phyloP scores from a whole-genome alignment of 2,797 vertebrate species.

The Lemur catta region DNA sequence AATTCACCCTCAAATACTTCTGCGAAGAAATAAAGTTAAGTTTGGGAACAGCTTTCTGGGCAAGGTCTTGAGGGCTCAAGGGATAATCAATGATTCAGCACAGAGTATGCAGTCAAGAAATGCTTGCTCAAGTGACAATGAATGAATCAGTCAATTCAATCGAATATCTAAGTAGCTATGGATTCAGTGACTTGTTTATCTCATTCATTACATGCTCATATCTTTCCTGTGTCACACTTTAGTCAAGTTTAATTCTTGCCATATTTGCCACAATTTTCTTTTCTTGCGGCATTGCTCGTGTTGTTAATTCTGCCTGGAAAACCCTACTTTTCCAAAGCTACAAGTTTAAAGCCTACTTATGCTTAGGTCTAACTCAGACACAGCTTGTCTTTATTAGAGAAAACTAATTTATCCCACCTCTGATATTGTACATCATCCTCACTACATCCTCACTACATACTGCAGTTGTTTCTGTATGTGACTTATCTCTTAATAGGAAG shows the following conservation, averaged over 20 bases:
- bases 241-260: background rate
- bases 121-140: background rate
- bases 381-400: background rate
- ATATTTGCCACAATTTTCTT: background rate
- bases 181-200: background rate
- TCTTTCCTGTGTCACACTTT: background rate
- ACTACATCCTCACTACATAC: background rate
- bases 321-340: background rate
- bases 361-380: background rate
- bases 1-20: background rate
- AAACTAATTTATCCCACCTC: background rate
- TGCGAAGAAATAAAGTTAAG: background rate
- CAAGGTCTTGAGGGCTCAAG: background rate
- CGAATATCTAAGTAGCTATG: background rate
- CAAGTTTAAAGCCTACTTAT: background rate
- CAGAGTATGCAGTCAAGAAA: background rate
- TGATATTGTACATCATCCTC: background rate
- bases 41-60: background rate
- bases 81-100: background rate
- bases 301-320: background rate
- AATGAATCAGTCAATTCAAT: background rate
- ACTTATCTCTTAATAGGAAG: background rate
- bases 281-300: background rate
- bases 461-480: background rate
- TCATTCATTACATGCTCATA: background rate